Percentiles rank a stretch among this genome's conserved stretches.
These are phyloP conservation scores for Molossus molossus DNA, from an alignment of 2,797 vertebrate species.

Conservation along the genomic window DNA sequence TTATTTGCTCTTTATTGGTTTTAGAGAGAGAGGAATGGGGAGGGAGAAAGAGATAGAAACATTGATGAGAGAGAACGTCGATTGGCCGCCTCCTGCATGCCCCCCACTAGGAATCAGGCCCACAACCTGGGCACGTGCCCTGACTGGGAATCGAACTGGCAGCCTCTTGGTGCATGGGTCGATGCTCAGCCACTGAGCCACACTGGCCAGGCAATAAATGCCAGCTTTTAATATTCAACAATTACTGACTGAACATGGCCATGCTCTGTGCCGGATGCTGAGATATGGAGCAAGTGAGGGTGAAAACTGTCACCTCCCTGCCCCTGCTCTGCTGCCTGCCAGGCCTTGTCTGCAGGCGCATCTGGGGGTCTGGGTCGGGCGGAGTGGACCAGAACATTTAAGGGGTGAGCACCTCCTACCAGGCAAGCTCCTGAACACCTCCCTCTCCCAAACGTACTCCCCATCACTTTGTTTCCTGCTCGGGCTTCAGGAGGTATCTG, in stretches of 20 bases:
- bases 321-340: neutral
- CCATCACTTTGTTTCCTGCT: neutral
- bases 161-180: too few relatives aligned
- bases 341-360: neutral
- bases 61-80: too few relatives aligned
- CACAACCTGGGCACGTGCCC: too few relatives aligned
- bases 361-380: neutral
- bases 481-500: neutral
- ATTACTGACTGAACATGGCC: neutral
- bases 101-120: too few relatives aligned
- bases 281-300: neutral
- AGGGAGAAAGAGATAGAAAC: too few relatives aligned
- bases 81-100: too few relatives aligned
- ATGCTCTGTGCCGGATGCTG: neutral
- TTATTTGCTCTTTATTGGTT: too few relatives aligned
- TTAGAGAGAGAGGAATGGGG: too few relatives aligned
- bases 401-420: neutral
- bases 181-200: too few relatives aligned
- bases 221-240: neutral
- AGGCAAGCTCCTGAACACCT: neutral
- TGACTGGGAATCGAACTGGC: too few relatives aligned
- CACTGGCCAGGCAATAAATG: neutral
- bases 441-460: fast-evolving
- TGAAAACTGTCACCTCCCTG: neutral
- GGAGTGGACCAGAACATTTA: neutral